Evolutionary conservation across 1,140 invertebrate genomes (phyloP).

Genomic region (Aphaenogaster ashmeadi): DNA sequence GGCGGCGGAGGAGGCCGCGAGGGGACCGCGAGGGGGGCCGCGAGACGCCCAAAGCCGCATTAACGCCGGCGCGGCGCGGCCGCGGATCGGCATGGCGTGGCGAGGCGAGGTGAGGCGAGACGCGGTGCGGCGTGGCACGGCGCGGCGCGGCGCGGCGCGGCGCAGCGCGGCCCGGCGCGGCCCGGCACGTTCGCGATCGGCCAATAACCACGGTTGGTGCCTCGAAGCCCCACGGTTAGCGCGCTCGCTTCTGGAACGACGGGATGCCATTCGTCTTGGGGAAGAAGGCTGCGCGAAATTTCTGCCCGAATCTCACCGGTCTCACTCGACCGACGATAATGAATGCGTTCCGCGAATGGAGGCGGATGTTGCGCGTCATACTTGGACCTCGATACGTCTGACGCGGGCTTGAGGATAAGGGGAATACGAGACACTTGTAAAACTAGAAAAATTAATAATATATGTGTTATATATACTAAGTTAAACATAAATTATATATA

Average conservation of each 20-base stretch:
- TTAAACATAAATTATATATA: neutral
- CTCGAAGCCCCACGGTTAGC: constrained; percentile 51
- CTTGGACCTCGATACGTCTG: constrained; percentile 7
- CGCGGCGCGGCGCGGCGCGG: constrained; percentile 31
- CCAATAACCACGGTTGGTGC: constrained; percentile 66
- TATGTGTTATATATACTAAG: too few species aligned
- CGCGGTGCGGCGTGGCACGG: neutral
- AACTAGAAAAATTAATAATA: neutral
- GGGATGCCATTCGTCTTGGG: constrained; percentile 58
- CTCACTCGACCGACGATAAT: constrained; percentile 46
- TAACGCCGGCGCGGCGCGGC: constrained; percentile 69
- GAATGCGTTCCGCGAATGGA: constrained; percentile 47
- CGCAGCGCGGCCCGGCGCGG: constrained; percentile 2
- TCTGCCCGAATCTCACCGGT: constrained; percentile 57
- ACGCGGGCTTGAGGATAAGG: neutral
- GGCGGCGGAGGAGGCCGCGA: constrained; percentile 1
- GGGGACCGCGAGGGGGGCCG: constrained; percentile 42
- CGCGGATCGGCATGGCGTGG: neutral
- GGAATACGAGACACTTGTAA: neutral
- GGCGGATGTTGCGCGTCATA: constrained; percentile 41
- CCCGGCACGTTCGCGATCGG: constrained; percentile 49
- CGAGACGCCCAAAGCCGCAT: constrained; percentile 77
- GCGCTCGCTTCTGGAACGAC: constrained; percentile 62
- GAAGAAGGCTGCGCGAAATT: constrained; percentile 67
- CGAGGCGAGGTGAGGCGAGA: constrained; percentile 22